Percentiles rank a stretch among this genome's conserved stretches.
Conservation (phyloP, 2,797 vertebrate species). For the Discoglossus pictus region DNA sequence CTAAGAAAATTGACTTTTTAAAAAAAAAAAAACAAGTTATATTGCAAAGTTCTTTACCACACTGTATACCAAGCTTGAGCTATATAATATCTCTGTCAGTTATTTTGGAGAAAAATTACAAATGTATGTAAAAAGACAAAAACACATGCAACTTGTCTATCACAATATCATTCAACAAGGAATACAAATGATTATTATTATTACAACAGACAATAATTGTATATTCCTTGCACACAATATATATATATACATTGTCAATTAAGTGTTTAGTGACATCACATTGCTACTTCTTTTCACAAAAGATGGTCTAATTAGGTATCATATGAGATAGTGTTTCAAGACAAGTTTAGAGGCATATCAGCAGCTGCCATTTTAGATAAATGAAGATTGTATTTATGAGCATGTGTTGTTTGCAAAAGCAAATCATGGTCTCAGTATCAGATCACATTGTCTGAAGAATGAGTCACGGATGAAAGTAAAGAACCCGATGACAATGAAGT, state of each 20-base stretch:
- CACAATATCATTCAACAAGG: too few species aligned
- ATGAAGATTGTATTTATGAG: constrained; percentile 10
- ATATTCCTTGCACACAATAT: too few species aligned
- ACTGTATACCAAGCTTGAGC: too few species aligned
- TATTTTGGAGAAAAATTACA: too few species aligned
- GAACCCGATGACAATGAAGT: constrained; percentile 10
- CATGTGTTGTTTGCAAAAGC: constrained; percentile 25
- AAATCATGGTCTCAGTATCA: constrained; percentile 11
- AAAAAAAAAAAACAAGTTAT: too few species aligned
- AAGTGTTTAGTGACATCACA: constrained; percentile 14
- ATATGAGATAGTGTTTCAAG: constrained; percentile 17
- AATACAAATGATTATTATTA: too few species aligned
- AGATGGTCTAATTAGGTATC: constrained; percentile 17
- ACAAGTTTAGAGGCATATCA: constrained; percentile 27
- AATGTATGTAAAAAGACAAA: too few species aligned
- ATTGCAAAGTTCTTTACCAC: too few species aligned
- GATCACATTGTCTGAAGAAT: not conserved
- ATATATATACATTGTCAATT: not conserved
- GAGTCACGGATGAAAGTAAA: constrained; percentile 32
- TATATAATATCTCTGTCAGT: too few species aligned
- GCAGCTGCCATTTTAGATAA: constrained; percentile 30
- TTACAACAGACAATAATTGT: too few species aligned
- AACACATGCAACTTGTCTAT: too few species aligned
- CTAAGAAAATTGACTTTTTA: too few species aligned
- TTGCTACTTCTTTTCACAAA: not conserved